Base-by-base conservation (phyloP, 1,140 invertebrate species). In the Episyrphus balteatus region DNA sequence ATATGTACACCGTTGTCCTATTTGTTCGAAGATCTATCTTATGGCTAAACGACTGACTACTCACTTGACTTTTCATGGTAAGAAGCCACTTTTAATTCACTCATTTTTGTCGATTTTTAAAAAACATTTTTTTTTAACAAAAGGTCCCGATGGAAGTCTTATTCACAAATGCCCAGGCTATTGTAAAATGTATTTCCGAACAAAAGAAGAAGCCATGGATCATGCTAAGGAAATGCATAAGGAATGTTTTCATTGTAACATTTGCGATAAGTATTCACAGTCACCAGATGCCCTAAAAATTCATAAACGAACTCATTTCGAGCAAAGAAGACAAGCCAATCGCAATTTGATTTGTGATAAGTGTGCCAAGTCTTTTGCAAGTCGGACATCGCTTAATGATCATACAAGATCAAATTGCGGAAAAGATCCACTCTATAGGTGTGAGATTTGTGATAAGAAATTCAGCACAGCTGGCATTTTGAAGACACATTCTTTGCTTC, bases 251-350 rank as follows among this genome's bases (percentile, higher is more conserved):
- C 66, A 59, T 42, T 72, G 70, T 42, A 68, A 63, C 38, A 59
- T 66, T 30, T 72, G 70, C 44, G 61, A 68, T 48, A 70, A 69
- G 52, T 57, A 70, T 70, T 57, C 58, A 64, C 6, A 63, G 65
- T 11, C 55, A 58, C 26, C 21, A 26, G 69, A 70, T 50, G 67
- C 59, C 12, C 51, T 70, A 19, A 62, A 63, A 46, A 64, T 65
- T 44, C 63, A 62, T 49, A 61, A 58, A 19, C 55, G 53, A 51
- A 65, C 56, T 36, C 59, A 59, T 34, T 60, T 36, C 17, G 42
- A 43, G 14, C 13, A 44, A 31, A 30, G 42, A 46, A 6, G 56
- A 60, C 48, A 54, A 33, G 40, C 47, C 9, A 51, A 42, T 30
- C 62, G 69, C 30, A 60, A 62, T 39, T 64, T 70, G 9, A 57